These are phyloP conservation scores for Chaetodon auriga DNA, from an alignment of 2,113 vertebrate species.

Conservation along the genomic window DNA sequence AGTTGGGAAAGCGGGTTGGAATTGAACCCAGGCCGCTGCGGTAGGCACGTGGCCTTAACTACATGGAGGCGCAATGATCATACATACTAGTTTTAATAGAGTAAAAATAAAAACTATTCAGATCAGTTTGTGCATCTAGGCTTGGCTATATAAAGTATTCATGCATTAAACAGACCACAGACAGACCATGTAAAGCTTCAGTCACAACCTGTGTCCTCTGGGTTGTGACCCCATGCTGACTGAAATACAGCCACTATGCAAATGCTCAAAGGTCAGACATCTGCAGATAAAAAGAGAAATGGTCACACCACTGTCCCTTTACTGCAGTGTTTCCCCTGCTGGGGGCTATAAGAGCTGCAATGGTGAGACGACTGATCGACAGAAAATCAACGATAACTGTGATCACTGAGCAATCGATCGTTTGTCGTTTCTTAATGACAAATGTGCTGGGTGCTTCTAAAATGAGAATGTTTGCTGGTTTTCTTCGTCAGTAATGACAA, in stretches of 20 bases:
- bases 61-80: too few species aligned
- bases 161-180: conserved; percentile 4
- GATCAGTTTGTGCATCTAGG: conserved; percentile 86
- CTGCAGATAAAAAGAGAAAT: background rate
- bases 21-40: too few species aligned
- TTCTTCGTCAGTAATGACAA: background rate
- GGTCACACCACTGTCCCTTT: fast-evolving
- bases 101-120: conserved; percentile 85
- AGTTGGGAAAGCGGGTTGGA: too few species aligned
- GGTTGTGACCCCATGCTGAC: background rate
- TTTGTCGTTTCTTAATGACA: too few species aligned
- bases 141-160: background rate
- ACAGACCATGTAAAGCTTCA: background rate
- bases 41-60: too few species aligned
- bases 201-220: background rate
- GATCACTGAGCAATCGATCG: background rate
- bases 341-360: too few species aligned
- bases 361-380: background rate
- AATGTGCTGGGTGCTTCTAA: too few species aligned
- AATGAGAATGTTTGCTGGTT: background rate
- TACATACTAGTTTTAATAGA: conserved; percentile 79
- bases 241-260: background rate
- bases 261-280: background rate
- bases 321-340: background rate
- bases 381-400: background rate